Evolutionary conservation across 2,797 vertebrate genomes (phyloP).

Genomic region (Onychomys leucogaster): DNA sequence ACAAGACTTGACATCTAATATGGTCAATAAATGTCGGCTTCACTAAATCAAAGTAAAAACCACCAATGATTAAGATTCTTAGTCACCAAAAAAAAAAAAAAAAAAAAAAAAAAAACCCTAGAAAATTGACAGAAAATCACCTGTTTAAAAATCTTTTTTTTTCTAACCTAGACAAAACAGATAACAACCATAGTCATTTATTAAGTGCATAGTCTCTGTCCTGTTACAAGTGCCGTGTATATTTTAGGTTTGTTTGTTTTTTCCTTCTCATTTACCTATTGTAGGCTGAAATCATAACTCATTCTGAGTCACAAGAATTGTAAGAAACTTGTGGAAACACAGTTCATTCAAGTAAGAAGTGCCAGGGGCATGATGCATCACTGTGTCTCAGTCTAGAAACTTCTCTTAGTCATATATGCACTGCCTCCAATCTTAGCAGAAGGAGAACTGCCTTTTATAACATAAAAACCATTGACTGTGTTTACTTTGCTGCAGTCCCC

Average conservation of each 20-base stretch:
- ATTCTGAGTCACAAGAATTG: background rate
- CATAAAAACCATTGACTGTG: background rate
- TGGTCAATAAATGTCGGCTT: conserved; percentile 50
- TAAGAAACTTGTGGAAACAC: background rate
- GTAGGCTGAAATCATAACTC: background rate
- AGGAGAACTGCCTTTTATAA: background rate
- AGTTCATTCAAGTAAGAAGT: background rate
- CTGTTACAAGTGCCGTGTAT: background rate
- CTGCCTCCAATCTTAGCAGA: background rate
- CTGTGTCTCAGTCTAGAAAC: background rate
- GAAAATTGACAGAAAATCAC: background rate
- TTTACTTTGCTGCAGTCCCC: background rate
- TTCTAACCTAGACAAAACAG: background rate
- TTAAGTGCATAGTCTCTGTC: background rate
- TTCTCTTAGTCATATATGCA: background rate
- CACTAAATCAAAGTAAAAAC: conserved; percentile 7
- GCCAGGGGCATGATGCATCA: too few species aligned
- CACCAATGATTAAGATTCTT: background rate
- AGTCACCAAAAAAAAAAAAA: background rate
- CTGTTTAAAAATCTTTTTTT: background rate
- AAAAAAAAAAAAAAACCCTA: too few species aligned
- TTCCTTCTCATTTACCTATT: background rate
- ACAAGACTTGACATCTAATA: conserved; percentile 44
- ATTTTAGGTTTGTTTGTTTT: background rate
- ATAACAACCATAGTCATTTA: background rate